Evolutionary conservation across 2,113 vertebrate genomes (phyloP).

Genomic region (Typhlomys cinereus): DNA sequence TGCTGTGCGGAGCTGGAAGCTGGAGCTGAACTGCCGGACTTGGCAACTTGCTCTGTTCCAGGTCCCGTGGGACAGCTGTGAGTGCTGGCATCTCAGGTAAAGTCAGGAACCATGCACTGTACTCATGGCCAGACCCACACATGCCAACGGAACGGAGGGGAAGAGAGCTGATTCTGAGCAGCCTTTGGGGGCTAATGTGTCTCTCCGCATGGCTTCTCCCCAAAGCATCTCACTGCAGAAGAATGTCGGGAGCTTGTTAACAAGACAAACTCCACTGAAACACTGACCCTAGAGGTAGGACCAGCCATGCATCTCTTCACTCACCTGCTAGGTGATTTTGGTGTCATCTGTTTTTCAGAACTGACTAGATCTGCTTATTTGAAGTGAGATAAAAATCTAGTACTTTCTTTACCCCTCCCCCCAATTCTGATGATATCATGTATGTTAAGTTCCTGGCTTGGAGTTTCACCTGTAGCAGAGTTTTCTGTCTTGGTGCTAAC

Average conservation of each 20-base stretch:
- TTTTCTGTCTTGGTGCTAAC: accelerated
- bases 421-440: too few species aligned
- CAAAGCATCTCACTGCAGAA: neutral
- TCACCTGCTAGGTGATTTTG: neutral
- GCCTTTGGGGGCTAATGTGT: neutral
- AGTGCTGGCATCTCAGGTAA: neutral
- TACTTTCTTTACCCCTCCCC: neutral
- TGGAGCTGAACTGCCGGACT: too few species aligned
- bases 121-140: too few species aligned
- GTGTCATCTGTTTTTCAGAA: neutral
- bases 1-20: neutral
- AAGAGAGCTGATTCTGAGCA: neutral
- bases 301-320: neutral
- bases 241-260: neutral
- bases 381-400: neutral
- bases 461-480: neutral
- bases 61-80: neutral
- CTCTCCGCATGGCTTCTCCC: neutral
- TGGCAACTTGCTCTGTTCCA: neutral
- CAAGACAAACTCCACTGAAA: neutral
- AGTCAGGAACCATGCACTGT: accelerated
- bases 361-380: neutral
- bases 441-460: neutral
- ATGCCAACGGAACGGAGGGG: accelerated
- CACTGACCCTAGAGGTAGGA: neutral